A percentile compares a stretch with the other conserved stretches of the same genome.
Conservation (phyloP, 2,888 invertebrate genomes). For the Germaria angustata region DNA sequence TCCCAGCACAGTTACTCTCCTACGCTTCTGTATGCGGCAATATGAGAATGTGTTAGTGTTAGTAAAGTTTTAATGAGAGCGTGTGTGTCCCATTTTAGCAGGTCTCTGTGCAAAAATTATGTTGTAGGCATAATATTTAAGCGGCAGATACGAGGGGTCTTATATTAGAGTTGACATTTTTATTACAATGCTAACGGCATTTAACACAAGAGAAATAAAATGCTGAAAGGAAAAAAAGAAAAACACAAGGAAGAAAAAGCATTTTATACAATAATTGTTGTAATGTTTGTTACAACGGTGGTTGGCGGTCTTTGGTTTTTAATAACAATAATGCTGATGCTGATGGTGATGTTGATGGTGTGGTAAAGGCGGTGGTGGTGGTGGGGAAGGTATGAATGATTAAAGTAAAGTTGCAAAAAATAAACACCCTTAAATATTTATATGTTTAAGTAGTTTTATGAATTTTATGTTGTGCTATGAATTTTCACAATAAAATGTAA, state of each 20-base stretch:
- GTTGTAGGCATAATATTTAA: conserved; percentile 47
- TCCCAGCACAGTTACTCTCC: no score
- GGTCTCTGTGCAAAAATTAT: conserved; percentile 21
- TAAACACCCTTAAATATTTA: conserved; percentile 53
- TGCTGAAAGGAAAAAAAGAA: conserved; percentile 8
- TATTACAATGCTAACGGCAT: conserved; percentile 77
- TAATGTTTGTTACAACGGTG: conserved; percentile 17
- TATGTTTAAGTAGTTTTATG: neutral
- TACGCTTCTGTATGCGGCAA: neutral
- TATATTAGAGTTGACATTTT: conserved; percentile 75
- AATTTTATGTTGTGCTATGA: conserved; percentile 39
- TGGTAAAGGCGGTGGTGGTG: neutral
- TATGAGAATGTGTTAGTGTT: conserved; percentile 24
- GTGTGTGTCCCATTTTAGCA: neutral
- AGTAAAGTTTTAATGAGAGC: neutral
- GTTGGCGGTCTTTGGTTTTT: conserved; percentile 50
- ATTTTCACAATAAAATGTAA: conserved; percentile 24
- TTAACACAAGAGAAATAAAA: conserved; percentile 40
- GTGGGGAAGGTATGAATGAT: neutral
- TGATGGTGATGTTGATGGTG: neutral
- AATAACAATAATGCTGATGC: conserved; percentile 29
- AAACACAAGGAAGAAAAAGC: neutral
- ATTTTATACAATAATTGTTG: conserved; percentile 40
- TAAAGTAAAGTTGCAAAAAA: neutral
- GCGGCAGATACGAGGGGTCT: conserved; percentile 45